Base-by-base conservation (phyloP, 2,888 invertebrate genomes). In the Meandrusa payeni region DNA sequence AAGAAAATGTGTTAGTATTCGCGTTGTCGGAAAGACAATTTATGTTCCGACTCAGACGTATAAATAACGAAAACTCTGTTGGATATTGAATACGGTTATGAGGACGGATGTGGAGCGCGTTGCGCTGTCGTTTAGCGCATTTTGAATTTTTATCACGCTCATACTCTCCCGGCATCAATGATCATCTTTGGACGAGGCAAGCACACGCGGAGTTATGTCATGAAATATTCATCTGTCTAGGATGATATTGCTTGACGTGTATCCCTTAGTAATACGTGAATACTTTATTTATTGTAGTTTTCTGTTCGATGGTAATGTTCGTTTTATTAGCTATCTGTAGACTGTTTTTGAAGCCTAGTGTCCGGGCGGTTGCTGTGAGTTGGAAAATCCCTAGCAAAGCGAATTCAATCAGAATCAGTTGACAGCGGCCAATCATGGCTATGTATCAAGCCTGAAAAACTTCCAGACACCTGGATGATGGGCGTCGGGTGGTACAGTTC, bases 31-130 rank as follows among this genome's bases (percentile, higher is more conserved):
- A 31, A 15, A 26, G 31, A 41, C 23, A 43, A 39, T 43, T 37
- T 43, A 43, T 26, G 15, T 43, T 32, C 37, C 32, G 15, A 3
- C 13, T 31, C 38, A 39, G 36, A 37, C 23, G 31, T 40, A 47
- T 47, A 47, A 41, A 42, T 49, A 36, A 42, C 26, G 20, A 29
- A 46, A 24, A 46, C 46, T 41, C 46, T 15, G 41, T 37, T 37
- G 41, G 42, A 47, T 51, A 57, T 55, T 52, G 46, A 49, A 51
- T 50, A 43, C 45, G 48, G 52, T 51, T 50, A 51, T 52, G 43
- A 41, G 43, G 44, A 50, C 47, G 44, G 49, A 43, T 44, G 48
- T 50, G 42, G 48, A 24, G 28, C 47, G 48, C 22, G 39, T 5
- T 20, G 7, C 5, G 29, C 37, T 29, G 42, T 29, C 37, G 43